phyloP scores from a whole-genome alignment of 2,113 vertebrate species.

The Polypterus bichir region DNA sequence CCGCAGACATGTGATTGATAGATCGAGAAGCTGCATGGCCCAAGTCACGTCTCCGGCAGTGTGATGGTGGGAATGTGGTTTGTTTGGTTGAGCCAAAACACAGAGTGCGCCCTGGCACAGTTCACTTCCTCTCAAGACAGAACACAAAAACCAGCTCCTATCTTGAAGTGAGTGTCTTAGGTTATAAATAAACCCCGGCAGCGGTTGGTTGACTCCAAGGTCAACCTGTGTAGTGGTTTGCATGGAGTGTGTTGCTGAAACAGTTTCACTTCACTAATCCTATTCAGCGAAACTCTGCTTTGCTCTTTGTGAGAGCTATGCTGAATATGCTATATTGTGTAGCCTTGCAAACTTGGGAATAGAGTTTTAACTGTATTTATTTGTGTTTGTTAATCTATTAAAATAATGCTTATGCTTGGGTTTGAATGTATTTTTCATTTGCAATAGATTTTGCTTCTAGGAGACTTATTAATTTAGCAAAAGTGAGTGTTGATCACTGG shows the following conservation, averaged over 20 bases:
- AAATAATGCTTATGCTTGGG: too few species aligned
- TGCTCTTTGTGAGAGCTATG: too few species aligned
- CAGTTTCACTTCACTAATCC: conserved; percentile 2
- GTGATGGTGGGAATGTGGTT: conserved; percentile 6
- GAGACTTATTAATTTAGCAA: too few species aligned
- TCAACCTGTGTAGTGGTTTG: background rate
- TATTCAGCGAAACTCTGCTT: too few species aligned
- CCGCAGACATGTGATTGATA: too few species aligned
- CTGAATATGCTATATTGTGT: too few species aligned
- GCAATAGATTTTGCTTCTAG: too few species aligned
- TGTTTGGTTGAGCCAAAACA: conserved; percentile 1
- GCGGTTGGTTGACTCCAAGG: background rate
- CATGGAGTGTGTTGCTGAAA: background rate
- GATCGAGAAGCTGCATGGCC: background rate
- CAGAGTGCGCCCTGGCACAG: conserved; percentile 2
- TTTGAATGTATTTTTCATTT: too few species aligned
- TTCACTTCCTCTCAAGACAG: conserved; percentile 2
- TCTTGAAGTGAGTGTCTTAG: conserved; percentile 4
- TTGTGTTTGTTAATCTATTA: too few species aligned
- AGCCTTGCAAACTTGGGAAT: too few species aligned
- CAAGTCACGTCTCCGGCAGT: conserved; percentile 1
- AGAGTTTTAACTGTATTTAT: too few species aligned
- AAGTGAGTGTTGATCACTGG: too few species aligned
- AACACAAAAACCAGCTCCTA: background rate
- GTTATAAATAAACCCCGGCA: conserved; percentile 4